Evolutionary conservation across 1,140 invertebrate genomes (phyloP), one percentile per base, ranked within the genome.

Genomic region (Telenomus remus): DNA sequence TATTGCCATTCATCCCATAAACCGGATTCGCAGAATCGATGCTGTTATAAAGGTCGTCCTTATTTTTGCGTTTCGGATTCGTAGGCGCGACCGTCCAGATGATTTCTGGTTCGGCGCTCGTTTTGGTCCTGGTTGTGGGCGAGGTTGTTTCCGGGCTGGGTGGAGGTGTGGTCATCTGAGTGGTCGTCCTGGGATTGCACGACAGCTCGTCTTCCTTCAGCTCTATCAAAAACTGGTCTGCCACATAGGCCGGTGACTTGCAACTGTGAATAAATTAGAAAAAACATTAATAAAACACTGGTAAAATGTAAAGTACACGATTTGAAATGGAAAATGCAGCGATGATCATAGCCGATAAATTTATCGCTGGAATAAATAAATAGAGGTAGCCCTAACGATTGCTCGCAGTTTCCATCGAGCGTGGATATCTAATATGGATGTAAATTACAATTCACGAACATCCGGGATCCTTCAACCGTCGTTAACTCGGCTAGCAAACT

Each of bases 61-160:
- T 90, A 76, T 89, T 87, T 19, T 85, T 82, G 71, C 90, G 90
- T 48, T 86, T 88, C 15, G 69, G 72, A 84, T 84, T 89, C 0
- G 91, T 90, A 4, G 93, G 92, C 4, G 93, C 91, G 9, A 94
- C 89, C 6, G 94, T 95, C 95, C 95, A 96, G 72, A 96, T 96
- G 27, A 96, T 96, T 53, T 95, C 93, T 0, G 94, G 94, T 80
- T 95, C 93, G 0, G 91, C 90, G 12, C 90, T 91, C 0, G 90
- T 89, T 85, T 1, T 89, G 89, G 35, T 88, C 71, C 78, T 78
- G 0, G 85, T 85, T 14, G 85, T 86, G 56, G 86, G 80, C 49
- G 80, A 80, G 16, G 85, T 71, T n/a, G 85, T 82, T 42, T 88
- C 80, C 9, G 86, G 73, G 8, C 81, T 80, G 4, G 85, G 80